Evolutionary conservation across 1,140 invertebrate genomes (phyloP), one percentile per base, ranked within the genome.

Genomic region (Pararge aegeria): DNA sequence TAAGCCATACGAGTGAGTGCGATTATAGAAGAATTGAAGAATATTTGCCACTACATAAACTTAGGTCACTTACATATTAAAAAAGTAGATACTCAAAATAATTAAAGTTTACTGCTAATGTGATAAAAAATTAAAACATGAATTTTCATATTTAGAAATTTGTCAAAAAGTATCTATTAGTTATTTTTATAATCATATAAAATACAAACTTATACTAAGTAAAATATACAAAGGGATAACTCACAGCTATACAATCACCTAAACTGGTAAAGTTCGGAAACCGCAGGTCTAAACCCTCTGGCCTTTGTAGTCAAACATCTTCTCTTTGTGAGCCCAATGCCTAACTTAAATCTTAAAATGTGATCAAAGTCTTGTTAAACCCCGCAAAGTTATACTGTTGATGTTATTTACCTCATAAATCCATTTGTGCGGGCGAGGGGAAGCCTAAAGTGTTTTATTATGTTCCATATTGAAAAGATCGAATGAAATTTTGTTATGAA

Each of bases 301-400:
- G 29, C 30, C 52, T 44, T 55, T 29, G 38, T 27, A 12, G 1
- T 50, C 5, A 6, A 6, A 7, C 1, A 18, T 34, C 7, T 21
- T 30, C 7, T 49, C 56, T 59, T 59, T 59, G 56, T 44, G 46
- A 13, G 30, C 30, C 16, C 15, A 44, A 44, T 21, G 55, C 27
- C 52, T 27, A 59, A 40, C 7, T 59, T 52, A 52, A 52, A 7
- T 44, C 40, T 44, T 55, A 42, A 27, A 55, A 55, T 55, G 40
- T 60, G 24, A 60, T 54, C 38, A 48, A 21, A 60, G 20, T 58
- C 30, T 37, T 19, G 46, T 20, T 50, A 42, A 58, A 48, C 19
- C 34, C 21, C 44, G 18, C 12, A 48, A 19, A 51, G 49, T 51
- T 15, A 15, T 51, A 34, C 27, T 50, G 24, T 49, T 21, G 16